phyloP scores from a whole-genome alignment of 2,797 vertebrate species.

The Crocidura indochinensis region DNA sequence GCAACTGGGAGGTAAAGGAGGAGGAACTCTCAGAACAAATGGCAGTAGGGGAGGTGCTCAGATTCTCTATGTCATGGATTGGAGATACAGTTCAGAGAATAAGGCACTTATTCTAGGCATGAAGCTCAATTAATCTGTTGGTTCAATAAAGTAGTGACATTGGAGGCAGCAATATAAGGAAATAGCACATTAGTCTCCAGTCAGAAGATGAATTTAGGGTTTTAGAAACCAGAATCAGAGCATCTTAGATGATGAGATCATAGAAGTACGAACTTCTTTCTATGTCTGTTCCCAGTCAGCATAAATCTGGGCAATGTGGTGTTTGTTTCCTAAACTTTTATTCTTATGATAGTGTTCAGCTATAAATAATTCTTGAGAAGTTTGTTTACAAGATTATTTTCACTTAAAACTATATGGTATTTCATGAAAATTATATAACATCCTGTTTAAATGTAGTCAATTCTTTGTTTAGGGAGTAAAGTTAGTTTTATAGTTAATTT shows the following conservation, averaged over 20 bases:
- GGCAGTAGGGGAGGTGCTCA: neutral
- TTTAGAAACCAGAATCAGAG: conserved; percentile 25
- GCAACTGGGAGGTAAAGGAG: neutral
- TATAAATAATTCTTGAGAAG: conserved; percentile 15
- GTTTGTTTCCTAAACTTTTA: neutral
- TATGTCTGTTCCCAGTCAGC: neutral
- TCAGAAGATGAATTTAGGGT: neutral
- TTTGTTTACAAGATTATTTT: conserved; percentile 15
- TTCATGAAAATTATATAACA: neutral
- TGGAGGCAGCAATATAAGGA: neutral
- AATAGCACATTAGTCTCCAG: neutral
- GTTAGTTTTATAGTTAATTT: conserved; percentile 42
- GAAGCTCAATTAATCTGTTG: neutral
- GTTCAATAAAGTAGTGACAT: neutral
- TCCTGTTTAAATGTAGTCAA: conserved; percentile 40
- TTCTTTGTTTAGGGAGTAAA: conserved; percentile 28
- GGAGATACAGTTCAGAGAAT: no score
- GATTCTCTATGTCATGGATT: neutral
- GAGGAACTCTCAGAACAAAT: neutral
- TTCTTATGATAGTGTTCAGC: neutral
- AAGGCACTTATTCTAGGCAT: no score
- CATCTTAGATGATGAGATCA: neutral
- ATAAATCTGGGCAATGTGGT: neutral
- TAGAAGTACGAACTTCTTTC: neutral
- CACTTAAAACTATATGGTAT: neutral